Evolutionary conservation across 2,113 vertebrate genomes (phyloP).

Genomic region (Holacanthus passer): DNA sequence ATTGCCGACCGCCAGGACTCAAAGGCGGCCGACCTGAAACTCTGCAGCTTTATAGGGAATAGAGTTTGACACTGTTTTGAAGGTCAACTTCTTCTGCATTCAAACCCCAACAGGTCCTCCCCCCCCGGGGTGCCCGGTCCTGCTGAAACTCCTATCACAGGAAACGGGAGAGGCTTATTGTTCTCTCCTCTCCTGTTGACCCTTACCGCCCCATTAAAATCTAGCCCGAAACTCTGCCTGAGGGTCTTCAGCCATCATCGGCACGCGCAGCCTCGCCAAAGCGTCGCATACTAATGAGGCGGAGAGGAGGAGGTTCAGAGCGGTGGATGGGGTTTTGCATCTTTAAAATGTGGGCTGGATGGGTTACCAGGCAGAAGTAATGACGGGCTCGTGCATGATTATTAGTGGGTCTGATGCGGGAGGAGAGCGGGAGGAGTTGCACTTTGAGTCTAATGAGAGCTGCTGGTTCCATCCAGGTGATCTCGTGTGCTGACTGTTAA

Average conservation of each 20-base stretch:
- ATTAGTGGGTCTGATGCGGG: conserved; percentile 45
- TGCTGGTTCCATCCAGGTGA: conserved; percentile 41
- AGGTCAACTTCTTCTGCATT: conserved; percentile 70
- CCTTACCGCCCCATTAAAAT: conserved; percentile 82
- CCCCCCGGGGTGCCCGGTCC: conserved; percentile 10
- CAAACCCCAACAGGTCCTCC: conserved; percentile 51
- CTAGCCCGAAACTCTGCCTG: conserved; percentile 81
- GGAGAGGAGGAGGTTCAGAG: neutral
- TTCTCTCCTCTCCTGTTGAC: conserved; percentile 73
- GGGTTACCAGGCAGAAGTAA: conserved; percentile 48
- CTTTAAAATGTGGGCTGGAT: conserved; percentile 40
- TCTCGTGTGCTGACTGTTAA: conserved; percentile 34
- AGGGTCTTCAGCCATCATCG: conserved; percentile 77
- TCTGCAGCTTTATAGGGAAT: conserved; percentile 33
- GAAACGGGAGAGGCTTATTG: conserved; percentile 61
- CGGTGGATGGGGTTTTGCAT: conserved; percentile 13
- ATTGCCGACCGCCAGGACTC: conserved; percentile 41
- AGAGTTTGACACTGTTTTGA: conserved; percentile 68
- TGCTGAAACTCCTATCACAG: conserved; percentile 66
- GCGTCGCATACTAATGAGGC: conserved; percentile 64
- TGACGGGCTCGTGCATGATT: conserved; percentile 16
- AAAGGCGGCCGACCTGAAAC: conserved; percentile 53
- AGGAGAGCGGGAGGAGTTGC: conserved; percentile 24
- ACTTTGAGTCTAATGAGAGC: conserved; percentile 40
- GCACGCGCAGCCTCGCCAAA: conserved; percentile 32